Percentiles rank a stretch among this genome's conserved stretches.
Conservation (phyloP, 2,113 vertebrate genomes). For the Etheostoma spectabile region DNA sequence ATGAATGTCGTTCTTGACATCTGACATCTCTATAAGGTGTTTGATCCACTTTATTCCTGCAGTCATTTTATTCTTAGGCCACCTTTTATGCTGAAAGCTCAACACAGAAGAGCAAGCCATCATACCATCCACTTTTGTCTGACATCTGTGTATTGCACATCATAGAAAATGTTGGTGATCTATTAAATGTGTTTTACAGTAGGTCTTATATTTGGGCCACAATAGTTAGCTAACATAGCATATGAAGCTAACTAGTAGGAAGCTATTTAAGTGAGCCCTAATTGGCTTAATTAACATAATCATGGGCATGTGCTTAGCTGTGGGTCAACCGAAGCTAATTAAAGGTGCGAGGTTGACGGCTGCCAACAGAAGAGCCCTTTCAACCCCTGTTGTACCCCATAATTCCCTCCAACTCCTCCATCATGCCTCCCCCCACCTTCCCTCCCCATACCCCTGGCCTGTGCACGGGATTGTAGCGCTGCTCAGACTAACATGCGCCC, state of each 20-base stretch:
- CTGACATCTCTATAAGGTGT: not conserved
- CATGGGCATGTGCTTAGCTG: not conserved
- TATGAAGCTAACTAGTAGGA: not conserved
- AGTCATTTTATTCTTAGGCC: not conserved
- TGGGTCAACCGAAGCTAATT: not conserved
- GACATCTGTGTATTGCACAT: not conserved
- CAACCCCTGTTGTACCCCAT: constrained; percentile 18
- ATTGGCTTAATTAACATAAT: not conserved
- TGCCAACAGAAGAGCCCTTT: constrained; percentile 55
- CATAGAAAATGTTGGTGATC: not conserved
- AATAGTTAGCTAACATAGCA: not conserved
- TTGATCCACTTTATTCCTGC: not conserved
- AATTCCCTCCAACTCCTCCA: not conserved
- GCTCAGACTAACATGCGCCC: constrained; percentile 86
- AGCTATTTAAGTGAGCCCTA: not conserved
- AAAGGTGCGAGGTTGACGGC: constrained; percentile 5
- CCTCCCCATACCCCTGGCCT: constrained; percentile 61
- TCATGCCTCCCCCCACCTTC: constrained; percentile 4
- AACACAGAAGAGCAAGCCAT: not conserved
- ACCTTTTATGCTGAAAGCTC: not conserved
- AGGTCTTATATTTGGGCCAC: not conserved
- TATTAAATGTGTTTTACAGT: not conserved
- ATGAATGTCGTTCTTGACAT: not conserved
- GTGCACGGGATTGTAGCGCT: constrained; percentile 82
- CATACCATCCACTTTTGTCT: no score